Conservation (phyloP, 2,888 invertebrate species). For the Galerucella pusilla region DNA sequence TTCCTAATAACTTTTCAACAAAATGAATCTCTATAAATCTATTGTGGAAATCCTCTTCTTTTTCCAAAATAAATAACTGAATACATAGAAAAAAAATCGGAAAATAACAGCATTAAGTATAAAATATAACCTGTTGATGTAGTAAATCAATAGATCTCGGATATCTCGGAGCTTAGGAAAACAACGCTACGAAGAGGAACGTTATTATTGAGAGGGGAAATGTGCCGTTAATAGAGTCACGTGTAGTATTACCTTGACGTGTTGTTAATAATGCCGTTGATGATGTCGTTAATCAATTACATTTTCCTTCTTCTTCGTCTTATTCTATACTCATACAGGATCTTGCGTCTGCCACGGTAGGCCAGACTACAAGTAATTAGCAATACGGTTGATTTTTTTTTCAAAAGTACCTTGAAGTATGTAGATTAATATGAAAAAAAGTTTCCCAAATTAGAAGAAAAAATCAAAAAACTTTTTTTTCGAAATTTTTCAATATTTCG, state of each 20-base stretch:
- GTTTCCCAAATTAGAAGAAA: too few species aligned
- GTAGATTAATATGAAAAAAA: too few species aligned
- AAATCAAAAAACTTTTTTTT: too few species aligned
- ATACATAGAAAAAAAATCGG: neutral
- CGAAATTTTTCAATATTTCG: too few species aligned
- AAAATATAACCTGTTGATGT: conserved; percentile 22
- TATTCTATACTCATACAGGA: conserved; percentile 1
- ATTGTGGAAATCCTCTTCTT: neutral
- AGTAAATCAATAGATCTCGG: conserved; percentile 28
- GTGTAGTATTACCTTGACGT: conserved; percentile 37
- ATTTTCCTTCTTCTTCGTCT: conserved; percentile 14
- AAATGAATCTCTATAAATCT: neutral
- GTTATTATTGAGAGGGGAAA: conserved; percentile 28
- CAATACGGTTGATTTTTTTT: too few species aligned
- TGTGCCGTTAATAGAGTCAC: conserved; percentile 36
- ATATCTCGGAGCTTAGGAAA: conserved; percentile 35
- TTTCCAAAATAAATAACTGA: neutral
- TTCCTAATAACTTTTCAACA: too few species aligned
- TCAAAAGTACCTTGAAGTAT: too few species aligned
- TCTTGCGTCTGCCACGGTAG: too few species aligned
- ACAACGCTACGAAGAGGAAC: conserved; percentile 28
- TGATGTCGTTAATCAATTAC: conserved; percentile 31
- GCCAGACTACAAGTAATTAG: too few species aligned
- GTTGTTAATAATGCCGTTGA: conserved; percentile 33
- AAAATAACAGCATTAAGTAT: neutral